A percentile compares a stretch with the other conserved stretches of the same genome.
phyloP scores from a whole-genome alignment of 2,888 invertebrate species.

The Pristionchus japonicus region DNA sequence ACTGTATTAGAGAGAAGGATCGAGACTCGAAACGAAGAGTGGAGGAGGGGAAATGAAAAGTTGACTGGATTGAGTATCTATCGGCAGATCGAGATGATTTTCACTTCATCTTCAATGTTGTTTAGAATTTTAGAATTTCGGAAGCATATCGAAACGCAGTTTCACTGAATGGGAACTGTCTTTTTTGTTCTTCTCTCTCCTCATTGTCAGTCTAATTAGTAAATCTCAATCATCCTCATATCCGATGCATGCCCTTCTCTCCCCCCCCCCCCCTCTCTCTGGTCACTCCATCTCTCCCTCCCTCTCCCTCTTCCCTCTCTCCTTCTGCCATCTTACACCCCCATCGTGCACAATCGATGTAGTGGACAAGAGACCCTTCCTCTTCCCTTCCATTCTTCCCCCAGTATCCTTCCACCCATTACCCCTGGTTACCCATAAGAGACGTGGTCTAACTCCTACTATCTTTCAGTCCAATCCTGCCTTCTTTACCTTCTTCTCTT shows the following conservation, averaged over 20 bases:
- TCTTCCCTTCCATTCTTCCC: not conserved
- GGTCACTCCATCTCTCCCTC: not conserved
- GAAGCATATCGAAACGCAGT: too few relatives aligned
- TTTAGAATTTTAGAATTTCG: not conserved
- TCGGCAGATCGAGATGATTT: not conserved
- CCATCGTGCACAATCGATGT: not conserved
- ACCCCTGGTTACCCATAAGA: not conserved
- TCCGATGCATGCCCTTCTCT: constrained; percentile 17
- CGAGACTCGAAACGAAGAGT: not conserved
- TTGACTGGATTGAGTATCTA: not conserved
- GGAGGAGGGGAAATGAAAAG: not conserved
- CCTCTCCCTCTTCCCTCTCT: not conserved
- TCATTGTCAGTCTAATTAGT: not conserved
- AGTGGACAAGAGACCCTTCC: not conserved
- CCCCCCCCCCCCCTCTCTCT: not conserved
- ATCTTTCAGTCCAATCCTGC: not conserved
- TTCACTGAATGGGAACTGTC: too few relatives aligned
- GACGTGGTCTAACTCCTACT: not conserved
- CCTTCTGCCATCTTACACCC: constrained; percentile 18
- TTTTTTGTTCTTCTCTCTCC: too few relatives aligned
- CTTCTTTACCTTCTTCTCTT: not conserved
- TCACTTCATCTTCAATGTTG: not conserved
- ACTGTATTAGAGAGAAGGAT: not conserved
- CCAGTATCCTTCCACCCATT: too few relatives aligned
- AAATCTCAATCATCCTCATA: not conserved